A percentile compares a stretch with the other conserved stretches of the same genome.
phyloP scores from a whole-genome alignment of 2,888 invertebrate species.

The Amaurobius ferox region DNA sequence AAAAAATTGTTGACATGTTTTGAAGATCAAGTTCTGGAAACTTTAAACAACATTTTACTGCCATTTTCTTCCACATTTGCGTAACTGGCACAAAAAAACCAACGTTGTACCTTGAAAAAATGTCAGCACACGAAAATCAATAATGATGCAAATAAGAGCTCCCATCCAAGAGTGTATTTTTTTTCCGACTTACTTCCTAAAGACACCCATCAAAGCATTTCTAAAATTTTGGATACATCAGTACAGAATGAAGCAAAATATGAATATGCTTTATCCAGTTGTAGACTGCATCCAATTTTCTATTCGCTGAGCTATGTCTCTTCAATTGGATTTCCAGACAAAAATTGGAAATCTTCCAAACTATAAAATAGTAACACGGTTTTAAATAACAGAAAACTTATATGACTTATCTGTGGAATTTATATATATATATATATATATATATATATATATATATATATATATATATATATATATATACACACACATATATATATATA shows the following conservation, averaged over 20 bases:
- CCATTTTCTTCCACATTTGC: constrained; percentile 16
- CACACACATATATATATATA: too few species aligned
- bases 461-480: background rate
- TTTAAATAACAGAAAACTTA: background rate
- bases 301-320: background rate
- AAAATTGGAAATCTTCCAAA: background rate
- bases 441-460: background rate
- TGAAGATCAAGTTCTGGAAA: constrained; percentile 6
- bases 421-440: background rate
- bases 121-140: constrained; percentile 24
- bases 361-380: background rate
- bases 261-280: background rate
- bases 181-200: background rate
- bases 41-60: background rate
- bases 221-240: background rate
- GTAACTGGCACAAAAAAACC: constrained; percentile 27
- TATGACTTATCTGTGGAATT: background rate
- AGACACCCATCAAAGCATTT: background rate
- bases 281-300: background rate
- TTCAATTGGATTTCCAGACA: background rate
- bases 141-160: constrained; percentile 32
- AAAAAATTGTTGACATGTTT: constrained; percentile 14
- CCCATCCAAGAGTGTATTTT: background rate
- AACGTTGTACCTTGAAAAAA: background rate
- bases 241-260: background rate